Evolutionary conservation across 2,113 vertebrate genomes (phyloP), one percentile per base, ranked within the genome.

Genomic region (Bucco capensis): DNA sequence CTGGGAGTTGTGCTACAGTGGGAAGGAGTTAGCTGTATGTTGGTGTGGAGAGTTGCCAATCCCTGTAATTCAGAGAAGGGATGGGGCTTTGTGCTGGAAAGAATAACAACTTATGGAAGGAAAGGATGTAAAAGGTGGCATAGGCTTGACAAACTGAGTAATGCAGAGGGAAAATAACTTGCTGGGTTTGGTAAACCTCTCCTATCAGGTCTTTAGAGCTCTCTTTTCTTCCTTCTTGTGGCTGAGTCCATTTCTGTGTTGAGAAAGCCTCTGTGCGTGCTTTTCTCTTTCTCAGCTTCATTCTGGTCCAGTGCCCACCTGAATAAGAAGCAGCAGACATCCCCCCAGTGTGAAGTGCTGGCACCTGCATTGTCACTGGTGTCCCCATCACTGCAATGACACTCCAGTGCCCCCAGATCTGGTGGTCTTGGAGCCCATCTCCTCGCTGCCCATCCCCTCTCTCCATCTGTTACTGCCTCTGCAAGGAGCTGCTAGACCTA

Each of bases 281-380:
- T 78, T 40, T 69, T 81, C 49, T 31, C 69, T 31, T 62, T 57
- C 65, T 15, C 51, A 25, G 10, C 40, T 56, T 19, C 38, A 0
- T 19, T 35, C 42, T 35, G 22, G 51, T 17, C 10, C 46, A 18
- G 10, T 35, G 30, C 40, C 23, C 31, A 21, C 49, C 54, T 33
- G 64, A 37, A 27, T 14, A 16, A 37, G 35, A 31, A 44, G 0
- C 3, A 44, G 22, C 56, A 19, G 44, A 28, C 37, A 23, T 12
- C 18, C 10, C 17, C 73, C 9, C 0, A 0, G 46, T 9, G 77
- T 9, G 77, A 57, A 25, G 10, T 27, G 58, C 58, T 64, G 49
- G 28, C 5, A 1, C 44, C 62, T 62, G 51, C 14, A 7, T 6
- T 35, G 64, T 12, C 28, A n/a, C 54, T 33, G 58, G 6, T 75